Base-by-base conservation (phyloP, 2,113 vertebrate species). In the Chamaea fasciata region DNA sequence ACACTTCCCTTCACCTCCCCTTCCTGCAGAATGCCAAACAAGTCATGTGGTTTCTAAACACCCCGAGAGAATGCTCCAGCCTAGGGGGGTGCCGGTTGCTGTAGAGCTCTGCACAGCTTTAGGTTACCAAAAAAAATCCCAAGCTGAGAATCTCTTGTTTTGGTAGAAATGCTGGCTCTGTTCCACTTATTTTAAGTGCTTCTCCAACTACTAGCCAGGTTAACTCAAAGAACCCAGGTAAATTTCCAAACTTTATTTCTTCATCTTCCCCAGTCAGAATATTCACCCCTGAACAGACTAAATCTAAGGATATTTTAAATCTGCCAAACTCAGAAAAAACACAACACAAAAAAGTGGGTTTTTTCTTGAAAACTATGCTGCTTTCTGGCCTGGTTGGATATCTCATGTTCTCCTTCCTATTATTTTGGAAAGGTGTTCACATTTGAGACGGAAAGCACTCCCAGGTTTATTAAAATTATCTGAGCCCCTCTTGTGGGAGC, bases 41-140 rank as follows among this genome's bases (percentile, higher is more conserved):
- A 59, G 2, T 22, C 20, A 33, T 18, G 41, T 17, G 17, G 4
- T 18, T 70, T 70, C 89, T 31, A 67, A 64, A 52, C 10, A 33
- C 3, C 6, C 3, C 0, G 0, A 13, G 24, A 20, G 94, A 65
- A 41, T 0, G 13, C 37, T 77, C 28, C 27, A 41, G 31, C 7
- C 47, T 18, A 26, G 23, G 22, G 15, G 8, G 24, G 21, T 15
- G 9, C 0, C 0, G 22, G 30, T 44, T 46, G 31, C 16, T 15
- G 28, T 11, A 6, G 16, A 73, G n/a, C 13, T 65, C 37, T 1
- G 1, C 35, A 26, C 7, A 47, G 28, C 26, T 77, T 52, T 33
- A 26, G 6, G 19, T 41, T 57, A 21, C 14, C 5, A n/a, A 57
- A 42, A 76, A 80, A 80, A 78, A 42, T 2, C 7, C 20, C 42